Percentiles rank a stretch among this genome's conserved stretches.
Conservation (phyloP, 2,888 invertebrate genomes). For the Drosophila histrio region DNA sequence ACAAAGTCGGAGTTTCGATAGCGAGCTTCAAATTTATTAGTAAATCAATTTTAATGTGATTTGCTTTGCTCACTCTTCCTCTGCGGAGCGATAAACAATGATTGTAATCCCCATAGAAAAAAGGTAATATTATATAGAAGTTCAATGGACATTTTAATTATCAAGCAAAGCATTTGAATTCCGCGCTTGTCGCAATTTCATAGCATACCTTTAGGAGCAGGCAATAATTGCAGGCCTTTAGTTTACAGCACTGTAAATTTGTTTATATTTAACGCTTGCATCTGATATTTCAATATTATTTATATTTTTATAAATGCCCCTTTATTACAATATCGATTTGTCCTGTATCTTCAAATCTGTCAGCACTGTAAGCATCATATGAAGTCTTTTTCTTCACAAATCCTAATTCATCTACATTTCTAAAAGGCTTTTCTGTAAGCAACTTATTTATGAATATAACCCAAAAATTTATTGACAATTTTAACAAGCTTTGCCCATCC, state of each 20-base stretch:
- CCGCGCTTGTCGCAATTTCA: neutral
- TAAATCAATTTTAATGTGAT: constrained; percentile 22
- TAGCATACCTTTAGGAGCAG: neutral
- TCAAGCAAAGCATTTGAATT: neutral
- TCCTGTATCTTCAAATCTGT: too few relatives aligned
- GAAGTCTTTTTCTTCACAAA: too few relatives aligned
- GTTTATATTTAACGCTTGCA: too few relatives aligned
- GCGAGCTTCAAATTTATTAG: constrained; percentile 30
- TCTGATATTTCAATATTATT: too few relatives aligned
- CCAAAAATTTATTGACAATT: neutral
- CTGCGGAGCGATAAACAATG: constrained; percentile 18
- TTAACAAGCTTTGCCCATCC: neutral
- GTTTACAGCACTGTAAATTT: too few relatives aligned
- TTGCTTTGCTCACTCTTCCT: neutral
- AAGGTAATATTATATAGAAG: neutral
- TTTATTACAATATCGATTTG: too few relatives aligned
- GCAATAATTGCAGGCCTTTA: too few relatives aligned
- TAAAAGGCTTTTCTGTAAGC: neutral
- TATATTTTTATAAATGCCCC: too few relatives aligned
- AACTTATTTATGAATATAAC: neutral
- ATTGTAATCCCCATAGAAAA: neutral
- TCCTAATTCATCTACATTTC: neutral
- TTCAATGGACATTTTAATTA: constrained; percentile 1
- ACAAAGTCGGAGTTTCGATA: constrained; percentile 35
- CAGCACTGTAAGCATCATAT: too few relatives aligned